A percentile compares a stretch with the other conserved stretches of the same genome.
Conservation (phyloP, 2,113 vertebrate species). For the Irena cyanogastra region DNA sequence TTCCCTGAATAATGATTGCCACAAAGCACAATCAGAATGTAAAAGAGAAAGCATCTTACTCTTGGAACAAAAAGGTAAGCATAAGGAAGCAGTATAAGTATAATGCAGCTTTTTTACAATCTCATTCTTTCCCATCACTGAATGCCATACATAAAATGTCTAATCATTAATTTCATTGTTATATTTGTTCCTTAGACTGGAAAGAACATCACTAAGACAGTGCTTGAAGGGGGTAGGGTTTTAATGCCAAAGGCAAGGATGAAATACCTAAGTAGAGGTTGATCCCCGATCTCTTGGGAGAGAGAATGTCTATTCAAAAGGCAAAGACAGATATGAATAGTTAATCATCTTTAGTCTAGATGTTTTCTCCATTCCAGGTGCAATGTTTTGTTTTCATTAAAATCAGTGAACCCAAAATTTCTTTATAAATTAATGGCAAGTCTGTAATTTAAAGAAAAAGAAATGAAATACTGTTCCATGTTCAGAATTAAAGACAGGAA, state of each 20-base stretch:
- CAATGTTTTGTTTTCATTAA: background rate
- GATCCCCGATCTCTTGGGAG: conserved; percentile 28
- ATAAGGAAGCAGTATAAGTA: background rate
- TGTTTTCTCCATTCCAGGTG: background rate
- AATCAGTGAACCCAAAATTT: background rate
- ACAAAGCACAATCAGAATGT: conserved; percentile 25
- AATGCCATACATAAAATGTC: background rate
- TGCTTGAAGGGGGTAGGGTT: background rate
- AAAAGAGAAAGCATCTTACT: conserved; percentile 9
- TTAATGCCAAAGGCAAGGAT: background rate
- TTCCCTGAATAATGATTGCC: conserved; percentile 45
- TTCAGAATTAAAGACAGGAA: background rate
- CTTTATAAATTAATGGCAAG: background rate
- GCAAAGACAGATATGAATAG: conserved; percentile 12
- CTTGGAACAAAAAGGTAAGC: background rate
- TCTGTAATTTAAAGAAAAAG: background rate
- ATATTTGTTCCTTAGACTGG: background rate
- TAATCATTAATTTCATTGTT: background rate
- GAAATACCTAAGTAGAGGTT: conserved; percentile 13
- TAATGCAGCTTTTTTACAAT: background rate
- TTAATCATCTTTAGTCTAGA: background rate
- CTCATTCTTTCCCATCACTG: background rate
- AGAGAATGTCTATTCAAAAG: background rate
- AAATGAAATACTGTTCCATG: background rate
- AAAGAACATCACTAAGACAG: background rate